A percentile compares a stretch with the other conserved stretches of the same genome.
Conservation (phyloP, 2,113 vertebrate species). For the Mesocricetus auratus region DNA sequence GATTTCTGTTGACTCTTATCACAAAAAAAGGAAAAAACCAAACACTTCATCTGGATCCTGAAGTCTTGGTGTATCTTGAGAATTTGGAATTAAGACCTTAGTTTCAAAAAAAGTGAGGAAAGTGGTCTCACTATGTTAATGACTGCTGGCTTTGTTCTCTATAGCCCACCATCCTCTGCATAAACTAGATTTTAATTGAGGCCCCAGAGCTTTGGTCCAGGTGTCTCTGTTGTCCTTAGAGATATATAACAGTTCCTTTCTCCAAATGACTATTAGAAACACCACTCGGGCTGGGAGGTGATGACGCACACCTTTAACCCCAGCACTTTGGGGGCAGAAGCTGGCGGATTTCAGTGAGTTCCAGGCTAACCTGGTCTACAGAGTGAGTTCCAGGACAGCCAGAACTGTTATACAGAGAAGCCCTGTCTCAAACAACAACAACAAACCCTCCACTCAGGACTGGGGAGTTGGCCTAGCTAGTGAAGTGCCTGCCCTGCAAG, state of each 20-base stretch:
- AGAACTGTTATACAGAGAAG: too few species aligned
- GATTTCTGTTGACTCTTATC: not conserved
- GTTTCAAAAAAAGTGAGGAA: not conserved
- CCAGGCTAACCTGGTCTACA: too few species aligned
- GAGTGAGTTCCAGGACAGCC: too few species aligned
- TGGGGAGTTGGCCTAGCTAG: not conserved
- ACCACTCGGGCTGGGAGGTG: not conserved
- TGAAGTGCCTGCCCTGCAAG: not conserved
- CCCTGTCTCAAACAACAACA: too few species aligned
- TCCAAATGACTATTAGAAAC: slow-evolving; percentile 46
- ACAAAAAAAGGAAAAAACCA: not conserved
- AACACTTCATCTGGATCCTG: not conserved
- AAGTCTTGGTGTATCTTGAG: not conserved
- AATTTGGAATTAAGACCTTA: slow-evolving; percentile 39
- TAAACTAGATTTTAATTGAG: slow-evolving; percentile 41
- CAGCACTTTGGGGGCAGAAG: too few species aligned
- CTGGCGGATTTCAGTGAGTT: too few species aligned
- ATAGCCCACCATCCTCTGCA: not conserved
- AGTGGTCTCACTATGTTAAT: slow-evolving; percentile 13
- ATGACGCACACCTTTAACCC: too few species aligned
- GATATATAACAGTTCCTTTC: slow-evolving; percentile 21
- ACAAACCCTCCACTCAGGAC: not conserved
- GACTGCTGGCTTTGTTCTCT: slow-evolving; percentile 10
- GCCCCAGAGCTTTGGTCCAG: not conserved
- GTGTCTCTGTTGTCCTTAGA: not conserved